phyloP scores from a whole-genome alignment of 2,888 invertebrate genomes.

The Oxycera nigricornis region DNA sequence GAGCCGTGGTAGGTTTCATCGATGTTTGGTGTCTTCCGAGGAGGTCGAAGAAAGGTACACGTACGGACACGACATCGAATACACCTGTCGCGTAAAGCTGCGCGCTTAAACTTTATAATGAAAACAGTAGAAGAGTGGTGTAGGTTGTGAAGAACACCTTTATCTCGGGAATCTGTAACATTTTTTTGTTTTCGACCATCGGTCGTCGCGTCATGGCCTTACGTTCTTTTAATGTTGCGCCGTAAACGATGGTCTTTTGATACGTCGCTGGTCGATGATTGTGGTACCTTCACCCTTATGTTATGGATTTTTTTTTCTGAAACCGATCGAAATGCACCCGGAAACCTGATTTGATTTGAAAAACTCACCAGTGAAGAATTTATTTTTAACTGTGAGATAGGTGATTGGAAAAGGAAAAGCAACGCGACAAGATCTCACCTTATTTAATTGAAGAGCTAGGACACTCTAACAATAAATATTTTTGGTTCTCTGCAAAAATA shows the following conservation, averaged over 20 bases:
- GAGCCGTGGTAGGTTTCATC: neutral
- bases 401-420: neutral
- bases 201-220: neutral
- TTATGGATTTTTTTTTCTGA: neutral
- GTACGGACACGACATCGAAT: neutral
- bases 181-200: neutral
- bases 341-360: conserved; percentile 19
- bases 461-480: too few species aligned
- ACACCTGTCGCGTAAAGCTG: conserved; percentile 46
- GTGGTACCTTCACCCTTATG: conserved; percentile 34
- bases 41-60: neutral
- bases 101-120: conserved; percentile 40
- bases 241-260: conserved; percentile 13
- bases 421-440: too few species aligned
- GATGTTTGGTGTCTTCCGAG: neutral
- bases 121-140: conserved; percentile 26
- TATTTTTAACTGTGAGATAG: neutral
- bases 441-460: too few species aligned
- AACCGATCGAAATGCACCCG: conserved; percentile 11
- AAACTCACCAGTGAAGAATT: neutral
- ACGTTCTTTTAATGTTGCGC: conserved; percentile 6
- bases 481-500: too few species aligned
- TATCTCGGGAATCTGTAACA: conserved; percentile 35
- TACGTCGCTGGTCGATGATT: neutral
- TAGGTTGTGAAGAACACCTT: conserved; percentile 31